Base-by-base conservation (phyloP, 2,113 vertebrate species). In the Romanogobio albipinnatus region DNA sequence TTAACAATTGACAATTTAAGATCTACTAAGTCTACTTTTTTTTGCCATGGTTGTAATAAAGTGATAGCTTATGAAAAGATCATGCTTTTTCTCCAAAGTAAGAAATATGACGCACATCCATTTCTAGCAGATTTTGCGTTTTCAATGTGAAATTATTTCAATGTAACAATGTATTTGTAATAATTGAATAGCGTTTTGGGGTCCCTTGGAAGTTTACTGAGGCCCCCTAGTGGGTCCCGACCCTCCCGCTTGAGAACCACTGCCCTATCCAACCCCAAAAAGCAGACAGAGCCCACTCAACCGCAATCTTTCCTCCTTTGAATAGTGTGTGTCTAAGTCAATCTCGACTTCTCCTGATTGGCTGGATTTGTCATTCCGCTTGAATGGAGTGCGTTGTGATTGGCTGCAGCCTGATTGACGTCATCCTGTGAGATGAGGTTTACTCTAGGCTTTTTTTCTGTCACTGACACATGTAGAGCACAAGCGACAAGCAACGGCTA, bases 381-480 rank as follows among this genome's bases (percentile, higher is more conserved):
- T 94, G 93, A 96, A 96, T 94, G 94, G 93, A 84, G 91, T 58
- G 91, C 84, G 86, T 86, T 87, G 87, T 79, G 95, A 97, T 97
- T 97, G 97, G 97, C 92, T 91, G 91, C 76, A 58, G 47, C 74
- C 75, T 74, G 87, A 78, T 91, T 94, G 91, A 93, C 97, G 97
- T 96, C 92, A 94, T 91, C 92, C 88, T 91, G 87, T 86, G 91
- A 92, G 93, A 94, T 90, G 92, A 92, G 92, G 89, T 95, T 94
- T 93, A 93, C 94, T 95, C 95, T 29, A 9, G 59, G n/a, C 17
- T 87, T 85, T 76, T 47, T 81, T 62, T 91, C 96, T 96, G 96
- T 97, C 97, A 96, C 94, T 95, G 96, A 96, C 96, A 98, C 97
- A 97, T 96, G 97, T 95, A 93, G 93, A 93, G 89, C 90, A 86